Evolutionary conservation across 2,113 vertebrate genomes (phyloP), one percentile per base, ranked within the genome.

Genomic region (Catharus minimus): DNA sequence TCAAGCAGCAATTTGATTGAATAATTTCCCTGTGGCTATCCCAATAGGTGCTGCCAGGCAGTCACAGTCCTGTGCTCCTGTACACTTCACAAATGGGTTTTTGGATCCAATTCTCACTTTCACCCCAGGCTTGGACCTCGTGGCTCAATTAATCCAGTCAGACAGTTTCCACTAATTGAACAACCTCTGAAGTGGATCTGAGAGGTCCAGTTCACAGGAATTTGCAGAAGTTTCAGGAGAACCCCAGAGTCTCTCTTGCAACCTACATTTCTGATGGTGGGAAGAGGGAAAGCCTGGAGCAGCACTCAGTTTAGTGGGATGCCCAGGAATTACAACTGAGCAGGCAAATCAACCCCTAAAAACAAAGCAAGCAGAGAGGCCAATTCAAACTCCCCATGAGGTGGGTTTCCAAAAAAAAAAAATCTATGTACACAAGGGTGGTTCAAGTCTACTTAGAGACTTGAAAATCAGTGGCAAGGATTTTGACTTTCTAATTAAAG

Each of bases 41-140:
- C 26, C 41, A 76, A 43, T 13, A 18, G 3, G 22, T 68, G 60
- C 72, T 83, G 73, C 62, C 5, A 1, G 22, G 53, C 60, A 52
- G 21, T 16, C 50, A 32, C 58, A 47, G 44, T 32, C 27, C 30
- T 17, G 15, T 36, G 30, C 8, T 69, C 65, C 69, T 74, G 30
- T 16, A 44, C 18, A 6, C 17, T 57, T 76, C 79, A 76, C 38
- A 79, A n/a, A 36, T 16, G 19, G 22, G 3, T 2, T 86, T 88
- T 69, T 3, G 1, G 50, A 57, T 82, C 36, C 23, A 86, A 0
- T 32, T 26, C 65, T 46, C 38, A 38, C 33, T 86, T 76, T 24
- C 30, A n/a, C 2, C 10, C n/a, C 14, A 50, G 24, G 15, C 21
- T 58, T 71, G 72, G 30, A n/a, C 23, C 46, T 38, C 0, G 0